phyloP scores from a whole-genome alignment of 2,888 invertebrate species.

The Drosophila quasianomalipes region DNA sequence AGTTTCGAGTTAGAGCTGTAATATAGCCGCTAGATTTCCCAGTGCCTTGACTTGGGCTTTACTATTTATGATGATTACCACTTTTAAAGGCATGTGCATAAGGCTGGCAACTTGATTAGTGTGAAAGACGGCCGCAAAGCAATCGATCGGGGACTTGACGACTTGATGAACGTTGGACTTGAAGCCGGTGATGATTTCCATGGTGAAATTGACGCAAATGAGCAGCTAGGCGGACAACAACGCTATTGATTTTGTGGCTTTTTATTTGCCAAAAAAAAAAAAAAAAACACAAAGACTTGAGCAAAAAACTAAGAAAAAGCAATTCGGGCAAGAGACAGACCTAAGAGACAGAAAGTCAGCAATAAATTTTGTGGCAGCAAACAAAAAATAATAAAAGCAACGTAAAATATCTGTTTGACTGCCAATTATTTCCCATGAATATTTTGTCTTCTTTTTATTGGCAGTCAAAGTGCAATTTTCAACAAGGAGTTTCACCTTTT shows the following conservation, averaged over 20 bases:
- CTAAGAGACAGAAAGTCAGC: constrained; percentile 27
- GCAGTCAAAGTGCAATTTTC: constrained; percentile 42
- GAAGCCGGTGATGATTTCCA: constrained; percentile 56
- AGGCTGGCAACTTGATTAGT: constrained; percentile 65
- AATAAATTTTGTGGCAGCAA: constrained; percentile 45
- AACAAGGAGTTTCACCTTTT: constrained; percentile 30
- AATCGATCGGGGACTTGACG: constrained; percentile 22
- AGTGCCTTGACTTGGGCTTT: constrained; percentile 53
- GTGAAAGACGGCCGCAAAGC: constrained; percentile 46
- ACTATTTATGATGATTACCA: constrained; percentile 78
- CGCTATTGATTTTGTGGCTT: constrained; percentile 68
- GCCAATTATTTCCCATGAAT: constrained; percentile 62
- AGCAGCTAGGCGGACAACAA: constrained; percentile 47
- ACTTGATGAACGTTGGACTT: constrained; percentile 31
- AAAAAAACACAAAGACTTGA: constrained; percentile 2
- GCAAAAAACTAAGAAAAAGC: constrained; percentile 3
- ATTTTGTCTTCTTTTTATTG: constrained; percentile 8
- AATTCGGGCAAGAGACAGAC: constrained; percentile 3
- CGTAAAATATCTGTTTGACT: constrained; percentile 36
- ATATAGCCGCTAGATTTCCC: constrained; percentile 53
- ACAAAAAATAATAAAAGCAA: constrained; percentile 18
- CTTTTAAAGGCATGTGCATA: constrained; percentile 37
- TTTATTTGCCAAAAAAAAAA: constrained; percentile 41
- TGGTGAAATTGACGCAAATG: constrained; percentile 66
- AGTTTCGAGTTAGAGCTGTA: constrained; percentile 17